Evolutionary conservation across 2,797 vertebrate genomes (phyloP).

Genomic region (Corythornis leucogaster): DNA sequence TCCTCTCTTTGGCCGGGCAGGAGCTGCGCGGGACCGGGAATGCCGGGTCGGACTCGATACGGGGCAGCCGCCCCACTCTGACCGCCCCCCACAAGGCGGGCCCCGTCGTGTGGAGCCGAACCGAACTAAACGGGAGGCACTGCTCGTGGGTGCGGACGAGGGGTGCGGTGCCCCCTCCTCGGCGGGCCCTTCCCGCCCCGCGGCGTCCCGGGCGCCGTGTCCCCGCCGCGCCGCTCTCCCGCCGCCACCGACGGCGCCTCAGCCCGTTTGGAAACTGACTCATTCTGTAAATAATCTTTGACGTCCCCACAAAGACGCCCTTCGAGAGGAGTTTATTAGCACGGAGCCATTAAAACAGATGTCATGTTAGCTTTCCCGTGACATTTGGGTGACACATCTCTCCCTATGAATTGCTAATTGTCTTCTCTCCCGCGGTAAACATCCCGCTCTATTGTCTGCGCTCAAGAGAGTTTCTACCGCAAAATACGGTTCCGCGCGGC

Average conservation of each 20-base stretch:
- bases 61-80: neutral
- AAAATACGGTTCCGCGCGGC: constrained; percentile 60
- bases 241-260: constrained; percentile 73
- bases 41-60: no score
- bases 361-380: constrained; percentile 74
- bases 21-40: no score
- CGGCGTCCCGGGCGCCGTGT: neutral
- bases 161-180: neutral
- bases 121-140: neutral
- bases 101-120: neutral
- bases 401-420: constrained; percentile 82
- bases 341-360: constrained; percentile 80
- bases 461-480: constrained; percentile 63
- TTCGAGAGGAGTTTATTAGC: constrained; percentile 79
- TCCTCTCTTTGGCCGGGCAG: neutral
- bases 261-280: constrained; percentile 75
- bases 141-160: neutral
- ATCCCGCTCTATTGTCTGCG: constrained; percentile 76
- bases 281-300: constrained; percentile 81
- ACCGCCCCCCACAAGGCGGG: no score
- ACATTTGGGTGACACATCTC: constrained; percentile 80
- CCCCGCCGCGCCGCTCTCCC: constrained; percentile 23
- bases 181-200: constrained; percentile 1
- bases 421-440: constrained; percentile 78
- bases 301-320: constrained; percentile 77